A percentile compares a stretch with the other conserved stretches of the same genome.
Conservation (phyloP, 2,888 invertebrate species). For the Ichneumoninae sp. region DNA sequence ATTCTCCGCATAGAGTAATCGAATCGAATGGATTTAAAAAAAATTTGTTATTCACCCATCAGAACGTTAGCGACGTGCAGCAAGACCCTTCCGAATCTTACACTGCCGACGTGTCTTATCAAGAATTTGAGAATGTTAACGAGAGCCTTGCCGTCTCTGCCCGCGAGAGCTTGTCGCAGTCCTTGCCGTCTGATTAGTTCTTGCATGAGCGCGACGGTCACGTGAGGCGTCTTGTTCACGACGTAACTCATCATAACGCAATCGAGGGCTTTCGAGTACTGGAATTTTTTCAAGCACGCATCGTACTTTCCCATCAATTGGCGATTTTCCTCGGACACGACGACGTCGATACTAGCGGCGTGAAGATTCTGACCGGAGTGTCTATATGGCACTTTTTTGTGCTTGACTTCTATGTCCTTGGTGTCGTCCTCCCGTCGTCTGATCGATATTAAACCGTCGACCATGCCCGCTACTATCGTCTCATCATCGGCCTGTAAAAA, state of each 20-base stretch:
- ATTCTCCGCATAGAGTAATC: constrained; percentile 26
- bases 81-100: constrained; percentile 90
- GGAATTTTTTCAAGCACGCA: constrained; percentile 90
- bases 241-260: constrained; percentile 88
- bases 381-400: constrained; percentile 86
- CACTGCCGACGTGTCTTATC: constrained; percentile 89
- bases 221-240: constrained; percentile 89
- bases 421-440: constrained; percentile 89
- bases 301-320: constrained; percentile 88
- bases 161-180: constrained; percentile 90
- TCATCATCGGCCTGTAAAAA: constrained; percentile 89
- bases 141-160: constrained; percentile 89
- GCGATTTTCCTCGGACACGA: constrained; percentile 84
- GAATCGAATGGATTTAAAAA: neutral
- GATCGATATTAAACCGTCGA: constrained; percentile 96
- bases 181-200: constrained; percentile 94
- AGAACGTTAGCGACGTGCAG: constrained; percentile 91
- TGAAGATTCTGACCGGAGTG: constrained; percentile 79
- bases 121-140: constrained; percentile 90
- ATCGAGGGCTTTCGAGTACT: constrained; percentile 92
- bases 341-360: constrained; percentile 85
- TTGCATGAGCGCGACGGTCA: constrained; percentile 92
- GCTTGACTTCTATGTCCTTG: constrained; percentile 81
- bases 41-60: constrained; percentile 85
- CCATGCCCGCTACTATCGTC: constrained; percentile 95